Evolutionary conservation across 2,113 vertebrate species (phyloP), one percentile per base, ranked within the genome.

Genomic region (Rhinoderma darwinii): DNA sequence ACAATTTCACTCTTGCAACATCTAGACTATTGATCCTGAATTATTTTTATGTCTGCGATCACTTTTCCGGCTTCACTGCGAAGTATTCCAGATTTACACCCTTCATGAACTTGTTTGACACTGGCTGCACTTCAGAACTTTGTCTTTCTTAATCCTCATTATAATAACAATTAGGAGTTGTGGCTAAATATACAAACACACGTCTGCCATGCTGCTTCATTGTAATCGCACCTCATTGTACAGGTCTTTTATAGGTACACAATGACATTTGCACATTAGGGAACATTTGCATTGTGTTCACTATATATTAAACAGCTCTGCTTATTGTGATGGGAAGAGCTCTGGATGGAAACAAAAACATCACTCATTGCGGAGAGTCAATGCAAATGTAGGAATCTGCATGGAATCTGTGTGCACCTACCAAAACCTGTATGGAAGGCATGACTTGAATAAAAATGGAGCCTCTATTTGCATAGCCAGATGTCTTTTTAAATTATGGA

Each of bases 221-320:
- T 83, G 41, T 51, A 39, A 22, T 68, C 30, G 51, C 20, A 11
- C 43, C 17, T 51, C n/a, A 56, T 39, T 84, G 82, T 41, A 73
- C 32, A 84, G 22, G 66, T 30, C 63, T 73, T 39, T 82, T 82
- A 30, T 32, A 56, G 32, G 35, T 37, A 27, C 51, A 82, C 59
- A 82, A 82, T 47, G 61, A 25, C 61, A 82, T 82, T 82, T 82
- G 80, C 80, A 82, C 61, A 82, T 47, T 47, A 82, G 61, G 56
- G 80, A 47, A 27, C 27, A 82, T 44, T 44, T 77, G 27, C 10
- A 77, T 18, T 39, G 50, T 56, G 50, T 15, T 56, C 75, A 22
- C 54, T 80, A 59, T 80, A 41, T 80, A 80, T 61, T 59, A 56
- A 80, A 56, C 32, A 80, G 18, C 51, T 41, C 54, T 59, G 51